These are phyloP conservation scores for Paradisaea rubra DNA, from an alignment of 2,113 vertebrate genomes.

Conservation along the genomic window DNA sequence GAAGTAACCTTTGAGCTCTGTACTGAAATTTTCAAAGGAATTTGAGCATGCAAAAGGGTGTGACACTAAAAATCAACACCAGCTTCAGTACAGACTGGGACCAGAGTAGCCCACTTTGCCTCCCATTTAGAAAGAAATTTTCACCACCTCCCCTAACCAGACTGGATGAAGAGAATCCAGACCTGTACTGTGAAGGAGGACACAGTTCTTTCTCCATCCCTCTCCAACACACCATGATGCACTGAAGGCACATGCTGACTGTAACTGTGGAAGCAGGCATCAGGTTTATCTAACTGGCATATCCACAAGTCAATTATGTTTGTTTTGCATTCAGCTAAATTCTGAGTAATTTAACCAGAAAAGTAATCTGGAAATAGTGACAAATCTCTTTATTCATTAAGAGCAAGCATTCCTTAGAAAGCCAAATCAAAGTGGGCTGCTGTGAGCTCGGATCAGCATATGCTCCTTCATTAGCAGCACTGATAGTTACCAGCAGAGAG, in stretches of 20 bases:
- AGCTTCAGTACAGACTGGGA: not conserved
- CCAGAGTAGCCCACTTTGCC: not conserved
- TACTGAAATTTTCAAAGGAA: not conserved
- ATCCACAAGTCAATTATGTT: not conserved
- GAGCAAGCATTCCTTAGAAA: not conserved
- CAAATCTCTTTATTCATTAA: not conserved
- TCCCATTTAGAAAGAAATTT: not conserved
- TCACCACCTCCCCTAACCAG: not conserved
- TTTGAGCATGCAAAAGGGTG: not conserved
- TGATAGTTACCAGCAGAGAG: not conserved
- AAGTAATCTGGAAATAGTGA: not conserved
- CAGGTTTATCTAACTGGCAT: not conserved
- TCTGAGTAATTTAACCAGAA: not conserved
- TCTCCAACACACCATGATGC: not conserved
- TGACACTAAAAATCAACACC: not conserved
- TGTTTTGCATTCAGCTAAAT: not conserved
- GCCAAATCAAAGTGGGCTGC: not conserved
- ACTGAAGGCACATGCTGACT: not conserved
- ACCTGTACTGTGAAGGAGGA: not conserved
- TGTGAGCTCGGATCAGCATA: not conserved
- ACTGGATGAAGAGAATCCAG: not conserved
- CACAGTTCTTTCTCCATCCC: not conserved
- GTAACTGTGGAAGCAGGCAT: not conserved
- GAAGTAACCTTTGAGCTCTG: not conserved
- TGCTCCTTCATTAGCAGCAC: not conserved